Conservation (phyloP, 2,797 vertebrate species). For the Acanthopagrus latus region DNA sequence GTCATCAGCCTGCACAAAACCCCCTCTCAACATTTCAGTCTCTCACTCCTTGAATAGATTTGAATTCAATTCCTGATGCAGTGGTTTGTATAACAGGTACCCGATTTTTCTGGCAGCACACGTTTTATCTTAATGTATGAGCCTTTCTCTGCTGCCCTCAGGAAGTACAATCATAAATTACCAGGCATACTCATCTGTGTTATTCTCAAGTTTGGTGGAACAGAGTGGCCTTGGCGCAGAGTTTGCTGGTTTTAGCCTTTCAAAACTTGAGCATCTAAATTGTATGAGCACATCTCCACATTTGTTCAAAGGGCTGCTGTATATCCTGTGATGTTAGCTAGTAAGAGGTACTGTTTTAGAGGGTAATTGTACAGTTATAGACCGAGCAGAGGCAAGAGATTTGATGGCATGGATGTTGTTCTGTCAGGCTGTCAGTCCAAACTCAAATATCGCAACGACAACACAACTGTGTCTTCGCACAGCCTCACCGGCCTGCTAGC, state of each 20-base stretch:
- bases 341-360: neutral
- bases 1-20: neutral
- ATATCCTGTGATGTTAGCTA: constrained; percentile 5
- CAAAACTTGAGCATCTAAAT: constrained; percentile 13
- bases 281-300: constrained; percentile 21
- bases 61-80: constrained; percentile 40
- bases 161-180: constrained; percentile 55
- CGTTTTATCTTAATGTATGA: constrained; percentile 26
- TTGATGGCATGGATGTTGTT: neutral
- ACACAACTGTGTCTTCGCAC: neutral
- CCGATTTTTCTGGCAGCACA: constrained; percentile 1
- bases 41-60: constrained; percentile 22
- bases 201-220: constrained; percentile 44
- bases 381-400: neutral
- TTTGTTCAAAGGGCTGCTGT: constrained; percentile 21
- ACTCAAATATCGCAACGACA: neutral
- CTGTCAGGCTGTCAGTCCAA: neutral
- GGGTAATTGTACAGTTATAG: neutral
- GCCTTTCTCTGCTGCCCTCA: constrained; percentile 15
- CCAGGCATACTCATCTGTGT: constrained; percentile 39
- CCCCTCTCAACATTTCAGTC: neutral
- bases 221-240: constrained; percentile 36
- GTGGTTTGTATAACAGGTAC: constrained; percentile 31
- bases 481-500: no score
- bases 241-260: constrained; percentile 29